These are phyloP conservation scores for Spisula subtruncata DNA, from an alignment of 2,888 invertebrate genomes.

Conservation along the genomic window DNA sequence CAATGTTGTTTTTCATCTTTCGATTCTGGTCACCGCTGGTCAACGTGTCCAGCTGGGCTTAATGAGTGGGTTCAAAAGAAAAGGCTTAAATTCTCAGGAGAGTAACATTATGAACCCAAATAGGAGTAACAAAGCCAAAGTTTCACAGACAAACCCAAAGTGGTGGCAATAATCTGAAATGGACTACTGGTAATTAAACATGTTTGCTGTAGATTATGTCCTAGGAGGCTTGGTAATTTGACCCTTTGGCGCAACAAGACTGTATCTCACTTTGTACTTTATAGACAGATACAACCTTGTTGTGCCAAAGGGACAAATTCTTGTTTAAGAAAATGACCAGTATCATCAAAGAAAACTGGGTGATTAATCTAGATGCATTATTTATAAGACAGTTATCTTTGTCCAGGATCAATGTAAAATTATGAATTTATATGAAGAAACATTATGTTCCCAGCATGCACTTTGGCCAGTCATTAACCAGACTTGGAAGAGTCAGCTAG, in stretches of 20 bases:
- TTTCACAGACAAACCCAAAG: conserved; percentile 38
- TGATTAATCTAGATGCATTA: conserved; percentile 38
- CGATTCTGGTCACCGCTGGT: conserved; percentile 45
- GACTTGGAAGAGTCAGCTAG: too few relatives aligned
- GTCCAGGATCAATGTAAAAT: not conserved
- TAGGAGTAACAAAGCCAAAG: conserved; percentile 44
- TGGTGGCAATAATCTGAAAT: conserved; percentile 35
- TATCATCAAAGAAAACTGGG: conserved; percentile 30
- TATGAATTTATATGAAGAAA: conserved; percentile 7
- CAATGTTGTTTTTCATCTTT: conserved; percentile 47
- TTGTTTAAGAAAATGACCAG: conserved; percentile 37
- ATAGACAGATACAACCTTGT: too few relatives aligned
- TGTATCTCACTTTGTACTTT: too few relatives aligned
- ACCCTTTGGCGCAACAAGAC: too few relatives aligned
- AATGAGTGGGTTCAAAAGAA: conserved; percentile 43
- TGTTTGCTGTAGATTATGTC: conserved; percentile 52
- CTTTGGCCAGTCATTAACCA: not conserved
- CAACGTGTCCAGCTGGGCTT: conserved; percentile 47
- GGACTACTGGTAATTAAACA: conserved; percentile 45
- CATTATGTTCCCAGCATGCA: not conserved
- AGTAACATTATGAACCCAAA: conserved; percentile 36
- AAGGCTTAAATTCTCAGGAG: conserved; percentile 35
- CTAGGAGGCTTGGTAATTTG: conserved; percentile 34
- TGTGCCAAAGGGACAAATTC: too few relatives aligned
- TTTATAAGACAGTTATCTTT: conserved; percentile 11